These are phyloP conservation scores for Amiota communis DNA, from an alignment of 2,888 invertebrate genomes.

Conservation along the genomic window DNA sequence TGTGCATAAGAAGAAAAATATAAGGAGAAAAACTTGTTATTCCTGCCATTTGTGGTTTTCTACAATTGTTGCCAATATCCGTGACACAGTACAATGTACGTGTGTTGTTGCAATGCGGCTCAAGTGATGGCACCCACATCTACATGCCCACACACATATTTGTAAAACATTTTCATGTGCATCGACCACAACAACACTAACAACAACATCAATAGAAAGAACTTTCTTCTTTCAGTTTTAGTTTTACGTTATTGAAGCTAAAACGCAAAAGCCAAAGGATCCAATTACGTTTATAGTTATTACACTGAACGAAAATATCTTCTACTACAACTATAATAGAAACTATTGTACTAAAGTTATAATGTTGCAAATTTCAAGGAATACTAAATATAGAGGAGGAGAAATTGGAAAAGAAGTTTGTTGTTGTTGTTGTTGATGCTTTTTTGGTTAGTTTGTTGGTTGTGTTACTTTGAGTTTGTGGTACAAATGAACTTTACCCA, in stretches of 20 bases:
- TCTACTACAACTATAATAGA: background rate
- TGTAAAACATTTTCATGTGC: background rate
- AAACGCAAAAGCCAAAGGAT: conserved; percentile 13
- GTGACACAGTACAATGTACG: conserved; percentile 17
- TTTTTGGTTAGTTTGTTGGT: no score
- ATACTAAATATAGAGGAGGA: no score
- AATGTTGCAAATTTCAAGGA: conserved; percentile 1
- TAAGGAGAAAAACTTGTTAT: conserved; percentile 60
- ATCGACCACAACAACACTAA: conserved; percentile 13
- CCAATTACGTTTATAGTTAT: conserved; percentile 20
- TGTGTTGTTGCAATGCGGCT: background rate
- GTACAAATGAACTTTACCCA: background rate
- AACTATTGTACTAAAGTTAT: conserved; percentile 4
- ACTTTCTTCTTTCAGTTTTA: no score
- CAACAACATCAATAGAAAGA: background rate
- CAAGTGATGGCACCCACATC: no score
- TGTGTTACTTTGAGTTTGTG: background rate
- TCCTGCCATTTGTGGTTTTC: conserved; percentile 63
- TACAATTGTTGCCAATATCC: conserved; percentile 68
- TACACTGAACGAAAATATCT: conserved; percentile 8
- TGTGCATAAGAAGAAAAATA: no score
- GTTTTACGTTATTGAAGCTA: no score
- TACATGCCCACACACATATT: background rate
- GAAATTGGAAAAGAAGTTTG: no score
- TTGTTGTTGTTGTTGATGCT: background rate